Conservation (phyloP, 2,888 invertebrate species). For the Agelastica alni region DNA sequence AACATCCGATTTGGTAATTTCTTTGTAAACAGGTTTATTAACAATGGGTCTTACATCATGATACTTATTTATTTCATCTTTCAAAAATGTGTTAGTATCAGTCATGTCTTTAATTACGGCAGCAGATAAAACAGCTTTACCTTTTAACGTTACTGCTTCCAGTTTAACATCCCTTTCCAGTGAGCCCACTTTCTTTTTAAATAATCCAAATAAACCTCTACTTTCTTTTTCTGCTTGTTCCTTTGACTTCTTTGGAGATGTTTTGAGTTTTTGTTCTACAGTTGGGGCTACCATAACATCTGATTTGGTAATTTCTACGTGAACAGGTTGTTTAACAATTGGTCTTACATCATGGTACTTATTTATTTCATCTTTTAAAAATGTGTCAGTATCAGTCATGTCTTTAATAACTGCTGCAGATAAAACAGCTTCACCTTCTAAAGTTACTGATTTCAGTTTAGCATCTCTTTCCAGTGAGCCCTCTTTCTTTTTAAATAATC, state of each 20-base stretch:
- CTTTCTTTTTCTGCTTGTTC: conserved; percentile 25
- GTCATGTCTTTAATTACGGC: conserved; percentile 29
- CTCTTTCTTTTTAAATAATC: conserved; percentile 17
- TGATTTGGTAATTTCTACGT: background rate
- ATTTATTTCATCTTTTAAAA: too few relatives aligned
- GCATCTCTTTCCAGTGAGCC: conserved; percentile 33
- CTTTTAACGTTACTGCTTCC: conserved; percentile 7
- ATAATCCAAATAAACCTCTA: conserved; percentile 16
- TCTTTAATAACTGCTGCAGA: too few relatives aligned
- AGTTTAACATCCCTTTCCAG: conserved; percentile 4
- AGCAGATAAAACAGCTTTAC: conserved; percentile 11
- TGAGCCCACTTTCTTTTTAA: conserved; percentile 16
- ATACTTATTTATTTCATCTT: conserved; percentile 37
- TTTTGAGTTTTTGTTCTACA: background rate
- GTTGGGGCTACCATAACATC: too few relatives aligned
- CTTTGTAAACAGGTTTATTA: background rate
- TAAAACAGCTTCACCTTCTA: too few relatives aligned
- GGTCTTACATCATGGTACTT: conserved; percentile 34
- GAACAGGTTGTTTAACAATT: background rate
- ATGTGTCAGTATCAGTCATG: too few relatives aligned
- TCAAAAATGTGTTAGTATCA: conserved; percentile 36
- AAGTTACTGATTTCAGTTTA: too few relatives aligned
- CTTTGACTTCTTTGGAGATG: background rate
- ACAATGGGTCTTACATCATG: conserved; percentile 31
- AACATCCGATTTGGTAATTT: background rate